Evolutionary conservation across 1,140 invertebrate species (phyloP).

Genomic region (Tyrophagus putrescentiae): DNA sequence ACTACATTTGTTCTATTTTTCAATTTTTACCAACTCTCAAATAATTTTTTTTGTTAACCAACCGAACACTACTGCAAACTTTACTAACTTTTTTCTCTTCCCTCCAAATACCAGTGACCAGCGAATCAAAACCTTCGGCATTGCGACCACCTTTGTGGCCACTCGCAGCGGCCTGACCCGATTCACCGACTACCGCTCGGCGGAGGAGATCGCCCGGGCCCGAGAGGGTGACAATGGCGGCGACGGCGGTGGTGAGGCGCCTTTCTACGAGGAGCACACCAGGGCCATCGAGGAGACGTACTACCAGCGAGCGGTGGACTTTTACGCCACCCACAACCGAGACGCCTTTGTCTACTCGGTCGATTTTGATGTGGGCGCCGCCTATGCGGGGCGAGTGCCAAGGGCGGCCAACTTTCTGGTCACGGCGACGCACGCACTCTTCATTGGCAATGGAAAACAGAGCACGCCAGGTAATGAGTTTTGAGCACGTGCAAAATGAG

Average conservation of each 20-base stretch:
- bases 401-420: not conserved
- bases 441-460: slow-evolving; percentile 53
- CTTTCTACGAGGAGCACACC: slow-evolving; percentile 62
- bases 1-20: not conserved
- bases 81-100: not conserved
- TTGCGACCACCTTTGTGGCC: slow-evolving; percentile 66
- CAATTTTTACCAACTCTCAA: not conserved
- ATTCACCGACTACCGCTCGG: slow-evolving; percentile 46
- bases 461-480: not conserved
- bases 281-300: slow-evolving; percentile 66
- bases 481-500: not conserved
- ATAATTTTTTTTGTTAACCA: not conserved
- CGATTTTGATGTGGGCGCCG: slow-evolving; percentile 54
- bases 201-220: slow-evolving; percentile 20
- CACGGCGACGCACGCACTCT: slow-evolving; percentile 66
- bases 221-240: too few species aligned
- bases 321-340: slow-evolving; percentile 55
- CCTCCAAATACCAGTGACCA: slow-evolving; percentile 33
- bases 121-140: slow-evolving; percentile 69
- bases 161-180: slow-evolving; percentile 70
- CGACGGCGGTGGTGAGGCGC: too few species aligned
- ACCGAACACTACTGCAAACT: too few species aligned
- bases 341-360: slow-evolving; percentile 79
- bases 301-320: slow-evolving; percentile 82
- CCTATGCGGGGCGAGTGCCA: not conserved